phyloP scores from a whole-genome alignment of 2,797 vertebrate species.

The Aeoliscus strigatus region DNA sequence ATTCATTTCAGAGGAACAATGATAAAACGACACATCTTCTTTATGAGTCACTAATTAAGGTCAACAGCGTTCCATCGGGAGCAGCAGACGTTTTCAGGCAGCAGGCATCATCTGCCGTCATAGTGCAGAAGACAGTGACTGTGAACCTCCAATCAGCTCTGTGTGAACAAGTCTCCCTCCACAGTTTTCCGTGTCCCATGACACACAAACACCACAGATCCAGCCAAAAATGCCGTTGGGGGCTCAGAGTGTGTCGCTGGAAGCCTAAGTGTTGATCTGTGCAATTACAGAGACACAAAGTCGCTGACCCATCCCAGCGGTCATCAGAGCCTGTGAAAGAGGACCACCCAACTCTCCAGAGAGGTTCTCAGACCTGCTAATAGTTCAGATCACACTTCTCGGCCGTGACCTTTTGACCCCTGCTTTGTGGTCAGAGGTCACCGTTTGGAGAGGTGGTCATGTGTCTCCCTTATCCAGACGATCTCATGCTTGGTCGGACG shows the following conservation, averaged over 20 bases:
- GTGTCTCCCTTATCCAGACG: slow-evolving; percentile 55
- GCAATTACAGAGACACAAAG: slow-evolving; percentile 66
- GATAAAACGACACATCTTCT: slow-evolving; percentile 64
- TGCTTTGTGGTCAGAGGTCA: slow-evolving; percentile 42
- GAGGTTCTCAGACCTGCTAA: slow-evolving; percentile 54
- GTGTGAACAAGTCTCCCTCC: slow-evolving; percentile 56
- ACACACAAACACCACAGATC: slow-evolving; percentile 61
- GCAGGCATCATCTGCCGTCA: slow-evolving; percentile 25
- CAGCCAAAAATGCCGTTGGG: slow-evolving; percentile 48
- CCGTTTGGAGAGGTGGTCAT: slow-evolving; percentile 61
- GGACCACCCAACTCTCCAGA: slow-evolving; percentile 63
- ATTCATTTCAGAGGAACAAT: slow-evolving; percentile 24
- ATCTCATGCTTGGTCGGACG: slow-evolving; percentile 33
- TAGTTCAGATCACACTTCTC: slow-evolving; percentile 52
- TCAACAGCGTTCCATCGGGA: slow-evolving; percentile 64
- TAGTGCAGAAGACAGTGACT: slow-evolving; percentile 43
- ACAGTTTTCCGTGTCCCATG: slow-evolving; percentile 48
- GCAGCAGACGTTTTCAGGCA: slow-evolving; percentile 48
- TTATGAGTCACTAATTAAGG: slow-evolving; percentile 69
- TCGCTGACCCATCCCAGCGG: slow-evolving; percentile 61
- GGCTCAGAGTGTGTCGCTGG: slow-evolving; percentile 39
- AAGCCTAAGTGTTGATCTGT: slow-evolving; percentile 70
- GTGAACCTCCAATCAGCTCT: slow-evolving; percentile 36
- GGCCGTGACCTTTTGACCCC: slow-evolving; percentile 53
- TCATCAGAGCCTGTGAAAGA: slow-evolving; percentile 38